Conservation (phyloP, 2,113 vertebrate genomes). For the Salminus brasiliensis region DNA sequence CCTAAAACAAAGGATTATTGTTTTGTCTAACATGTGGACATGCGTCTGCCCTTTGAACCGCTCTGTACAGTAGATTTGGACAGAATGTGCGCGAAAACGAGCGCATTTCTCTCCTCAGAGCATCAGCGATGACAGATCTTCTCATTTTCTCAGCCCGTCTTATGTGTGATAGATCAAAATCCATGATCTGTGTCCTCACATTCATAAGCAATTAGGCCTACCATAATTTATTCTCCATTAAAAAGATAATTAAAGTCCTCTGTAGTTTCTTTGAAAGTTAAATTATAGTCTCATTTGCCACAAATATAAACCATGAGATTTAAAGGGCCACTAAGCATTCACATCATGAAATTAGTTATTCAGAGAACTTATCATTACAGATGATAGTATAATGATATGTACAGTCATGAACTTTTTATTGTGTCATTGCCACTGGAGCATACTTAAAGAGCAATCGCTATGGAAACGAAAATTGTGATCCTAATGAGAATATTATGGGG, state of each 20-base stretch:
- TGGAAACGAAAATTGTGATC: constrained; percentile 59
- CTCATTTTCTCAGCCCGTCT: constrained; percentile 50
- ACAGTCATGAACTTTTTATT: constrained; percentile 68
- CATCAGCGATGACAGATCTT: constrained; percentile 45
- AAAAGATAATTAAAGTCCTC: constrained; percentile 78
- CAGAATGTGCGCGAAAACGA: not conserved
- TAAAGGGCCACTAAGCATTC: constrained; percentile 75
- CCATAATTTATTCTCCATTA: constrained; percentile 79
- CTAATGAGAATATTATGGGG: constrained; percentile 66
- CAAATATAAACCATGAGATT: constrained; percentile 74
- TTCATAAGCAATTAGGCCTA: constrained; percentile 77
- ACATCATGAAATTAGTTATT: constrained; percentile 73
- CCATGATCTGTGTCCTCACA: constrained; percentile 76
- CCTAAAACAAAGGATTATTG: not conserved
- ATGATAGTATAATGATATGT: constrained; percentile 72
- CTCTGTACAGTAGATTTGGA: not conserved
- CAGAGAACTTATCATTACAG: constrained; percentile 74
- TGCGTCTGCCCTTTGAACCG: not conserved
- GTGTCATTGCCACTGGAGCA: constrained; percentile 48
- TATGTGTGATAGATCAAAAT: constrained; percentile 62
- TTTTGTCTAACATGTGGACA: not conserved
- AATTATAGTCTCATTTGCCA: constrained; percentile 73
- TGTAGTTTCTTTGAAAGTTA: constrained; percentile 77
- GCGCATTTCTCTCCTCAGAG: constrained; percentile 33
- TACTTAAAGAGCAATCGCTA: constrained; percentile 64